Conservation (phyloP, 2,797 vertebrate genomes). For the Pteronotus mesoamericanus region DNA sequence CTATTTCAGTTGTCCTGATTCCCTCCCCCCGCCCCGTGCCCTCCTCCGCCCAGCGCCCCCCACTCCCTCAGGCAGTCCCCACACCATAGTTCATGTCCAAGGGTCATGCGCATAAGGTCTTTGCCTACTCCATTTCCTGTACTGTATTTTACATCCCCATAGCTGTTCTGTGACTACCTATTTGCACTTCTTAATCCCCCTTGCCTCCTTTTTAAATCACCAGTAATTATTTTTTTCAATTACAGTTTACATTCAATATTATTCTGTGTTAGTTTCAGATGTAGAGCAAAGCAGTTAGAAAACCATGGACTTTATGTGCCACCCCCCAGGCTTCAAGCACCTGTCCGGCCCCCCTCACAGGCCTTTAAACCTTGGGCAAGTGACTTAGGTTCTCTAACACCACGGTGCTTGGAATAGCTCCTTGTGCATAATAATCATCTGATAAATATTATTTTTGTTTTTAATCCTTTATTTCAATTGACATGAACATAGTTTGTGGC, state of each 20-base stretch:
- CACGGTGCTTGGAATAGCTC: neutral
- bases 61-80: neutral
- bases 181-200: neutral
- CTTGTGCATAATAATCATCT: neutral
- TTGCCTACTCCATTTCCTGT: neutral
- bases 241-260: neutral
- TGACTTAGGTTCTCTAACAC: neutral
- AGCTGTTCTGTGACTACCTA: neutral
- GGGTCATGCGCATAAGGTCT: neutral
- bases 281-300: neutral
- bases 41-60: neutral
- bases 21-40: neutral
- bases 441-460: neutral
- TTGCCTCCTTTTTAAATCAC: neutral
- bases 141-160: neutral
- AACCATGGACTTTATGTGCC: neutral
- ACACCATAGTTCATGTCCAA: neutral
- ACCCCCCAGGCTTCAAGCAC: neutral
- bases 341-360: neutral
- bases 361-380: neutral
- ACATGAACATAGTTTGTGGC: neutral
- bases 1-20: neutral
- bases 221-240: neutral
- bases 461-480: slow-evolving; percentile 27
- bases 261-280: neutral